phyloP scores from a whole-genome alignment of 1,140 invertebrate species.

The Neuroterus valhalla region DNA sequence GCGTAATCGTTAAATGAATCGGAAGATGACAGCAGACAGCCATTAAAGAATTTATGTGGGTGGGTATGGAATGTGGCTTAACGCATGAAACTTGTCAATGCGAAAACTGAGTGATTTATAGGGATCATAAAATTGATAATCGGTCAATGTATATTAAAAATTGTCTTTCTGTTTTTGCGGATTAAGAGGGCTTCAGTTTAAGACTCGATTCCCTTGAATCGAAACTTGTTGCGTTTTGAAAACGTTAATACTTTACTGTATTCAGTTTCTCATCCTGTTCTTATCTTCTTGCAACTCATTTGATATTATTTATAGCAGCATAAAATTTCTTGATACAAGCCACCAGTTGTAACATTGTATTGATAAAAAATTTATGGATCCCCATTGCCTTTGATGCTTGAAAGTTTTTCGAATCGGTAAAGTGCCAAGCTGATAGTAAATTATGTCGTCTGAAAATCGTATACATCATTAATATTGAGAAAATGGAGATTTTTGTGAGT shows the following conservation, averaged over 20 bases:
- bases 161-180: background rate
- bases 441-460: constrained; percentile 10
- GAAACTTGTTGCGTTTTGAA: no score
- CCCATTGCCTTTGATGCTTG: background rate
- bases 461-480: constrained; percentile 16
- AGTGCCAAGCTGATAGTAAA: background rate
- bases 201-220: no score
- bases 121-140: background rate
- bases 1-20: constrained; percentile 46
- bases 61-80: constrained; percentile 42
- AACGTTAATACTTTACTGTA: no score
- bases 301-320: no score
- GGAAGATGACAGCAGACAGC: constrained; percentile 37
- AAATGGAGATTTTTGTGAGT: constrained; percentile 18
- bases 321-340: no score
- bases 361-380: background rate
- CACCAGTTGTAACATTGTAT: background rate
- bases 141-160: no score
- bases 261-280: no score
- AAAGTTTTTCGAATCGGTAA: background rate
- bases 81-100: constrained; percentile 16
- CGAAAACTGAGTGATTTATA: constrained; percentile 5
- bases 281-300: no score
- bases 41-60: constrained; percentile 51
- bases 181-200: no score